A percentile compares a stretch with the other conserved stretches of the same genome.
Evolutionary conservation across 92 coral and sea anemone species (phyloP).

Genomic region (Palythoa grandiflora): DNA sequence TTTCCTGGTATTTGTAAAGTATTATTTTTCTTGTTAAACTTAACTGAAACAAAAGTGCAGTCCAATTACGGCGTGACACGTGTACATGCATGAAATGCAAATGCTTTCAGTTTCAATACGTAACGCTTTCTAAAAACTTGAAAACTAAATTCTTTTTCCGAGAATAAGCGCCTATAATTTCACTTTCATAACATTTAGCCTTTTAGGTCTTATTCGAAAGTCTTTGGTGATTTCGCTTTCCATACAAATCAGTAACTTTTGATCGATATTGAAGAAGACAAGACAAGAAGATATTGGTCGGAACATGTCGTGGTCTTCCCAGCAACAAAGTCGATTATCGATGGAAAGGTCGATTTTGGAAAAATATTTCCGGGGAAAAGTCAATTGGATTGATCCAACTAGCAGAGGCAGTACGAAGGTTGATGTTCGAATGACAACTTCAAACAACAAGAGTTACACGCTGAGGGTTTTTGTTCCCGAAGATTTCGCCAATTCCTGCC

Average conservation of each 20-base stretch:
- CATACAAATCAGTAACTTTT: background rate
- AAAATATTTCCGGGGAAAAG: slow-evolving; percentile 37
- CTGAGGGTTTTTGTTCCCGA: slow-evolving; percentile 57
- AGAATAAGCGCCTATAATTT: background rate
- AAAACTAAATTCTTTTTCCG: background rate
- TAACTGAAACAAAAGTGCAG: no score
- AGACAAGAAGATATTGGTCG: background rate
- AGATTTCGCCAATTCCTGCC: slow-evolving; percentile 71
- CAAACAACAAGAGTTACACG: slow-evolving; percentile 51
- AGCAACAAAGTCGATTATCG: slow-evolving; percentile 49
- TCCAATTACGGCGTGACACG: background rate
- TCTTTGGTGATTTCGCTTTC: no score
- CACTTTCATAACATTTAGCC: no score
- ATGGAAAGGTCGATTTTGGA: slow-evolving; percentile 46
- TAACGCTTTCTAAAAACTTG: no score
- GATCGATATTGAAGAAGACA: background rate
- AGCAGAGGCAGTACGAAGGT: slow-evolving; percentile 26
- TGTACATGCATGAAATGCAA: background rate
- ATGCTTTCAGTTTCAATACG: no score
- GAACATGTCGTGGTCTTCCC: slow-evolving; percentile 51
- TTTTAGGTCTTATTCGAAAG: no score
- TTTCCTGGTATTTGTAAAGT: no score
- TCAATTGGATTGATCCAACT: slow-evolving; percentile 35
- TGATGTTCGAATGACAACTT: slow-evolving; percentile 66
- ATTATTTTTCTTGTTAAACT: no score